Percentiles rank a stretch among this genome's conserved stretches.
phyloP scores from a whole-genome alignment of 2,888 invertebrate species.

The Cephalotes varians region DNA sequence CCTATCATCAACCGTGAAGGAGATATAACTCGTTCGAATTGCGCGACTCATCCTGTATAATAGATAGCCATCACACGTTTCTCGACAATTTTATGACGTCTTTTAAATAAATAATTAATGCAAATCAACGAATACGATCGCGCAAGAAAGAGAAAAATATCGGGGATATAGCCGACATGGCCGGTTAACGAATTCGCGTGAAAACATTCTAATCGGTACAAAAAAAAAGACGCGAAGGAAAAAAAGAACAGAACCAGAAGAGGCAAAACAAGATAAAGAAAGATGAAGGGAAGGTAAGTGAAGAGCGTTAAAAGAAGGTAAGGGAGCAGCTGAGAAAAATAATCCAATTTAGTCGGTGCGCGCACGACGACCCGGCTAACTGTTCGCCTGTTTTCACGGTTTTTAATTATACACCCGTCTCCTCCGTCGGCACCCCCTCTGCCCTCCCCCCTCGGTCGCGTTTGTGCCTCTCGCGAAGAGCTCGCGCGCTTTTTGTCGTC shows the following conservation, averaged over 20 bases:
- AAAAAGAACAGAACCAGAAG: neutral
- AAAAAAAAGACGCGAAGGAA: neutral
- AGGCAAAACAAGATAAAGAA: slow-evolving; percentile 10
- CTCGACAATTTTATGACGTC: slow-evolving; percentile 19
- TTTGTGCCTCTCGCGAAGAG: slow-evolving; percentile 43
- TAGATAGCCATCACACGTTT: slow-evolving; percentile 26
- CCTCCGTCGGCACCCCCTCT: slow-evolving; percentile 23
- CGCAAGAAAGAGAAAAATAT: neutral
- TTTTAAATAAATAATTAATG: slow-evolving; percentile 34
- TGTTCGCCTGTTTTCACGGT: slow-evolving; percentile 79
- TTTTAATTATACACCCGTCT: slow-evolving; percentile 79
- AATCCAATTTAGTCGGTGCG: slow-evolving; percentile 81
- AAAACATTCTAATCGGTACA: slow-evolving; percentile 66
- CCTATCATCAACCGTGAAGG: slow-evolving; percentile 34
- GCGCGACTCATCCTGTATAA: slow-evolving; percentile 36
- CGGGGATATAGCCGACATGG: slow-evolving; percentile 20
- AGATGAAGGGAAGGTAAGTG: slow-evolving; percentile 36
- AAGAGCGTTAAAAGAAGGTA: slow-evolving; percentile 55
- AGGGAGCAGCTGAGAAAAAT: slow-evolving; percentile 79
- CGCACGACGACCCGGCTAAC: slow-evolving; percentile 63
- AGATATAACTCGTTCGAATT: slow-evolving; percentile 21
- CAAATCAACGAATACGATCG: neutral
- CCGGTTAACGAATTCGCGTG: slow-evolving; percentile 53
- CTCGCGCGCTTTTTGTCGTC: slow-evolving; percentile 68
- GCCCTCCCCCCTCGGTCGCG: slow-evolving; percentile 11